These are phyloP conservation scores for Sminthurides bifidus DNA, from an alignment of 1,140 invertebrate species.

Conservation along the genomic window DNA sequence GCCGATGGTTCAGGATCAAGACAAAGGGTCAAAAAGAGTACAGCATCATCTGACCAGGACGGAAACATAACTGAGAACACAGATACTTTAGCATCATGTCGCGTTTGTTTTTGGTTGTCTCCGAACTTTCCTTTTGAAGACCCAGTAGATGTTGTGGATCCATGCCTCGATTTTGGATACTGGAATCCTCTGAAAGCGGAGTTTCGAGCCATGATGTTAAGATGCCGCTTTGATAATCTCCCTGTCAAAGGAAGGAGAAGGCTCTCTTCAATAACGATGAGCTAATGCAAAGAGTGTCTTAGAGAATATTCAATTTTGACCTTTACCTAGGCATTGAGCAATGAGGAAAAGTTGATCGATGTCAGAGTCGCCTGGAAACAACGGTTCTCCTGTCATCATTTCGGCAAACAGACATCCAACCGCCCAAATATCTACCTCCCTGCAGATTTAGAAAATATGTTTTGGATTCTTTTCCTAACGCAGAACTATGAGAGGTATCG, in stretches of 20 bases:
- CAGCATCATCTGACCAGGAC: constrained; percentile 26
- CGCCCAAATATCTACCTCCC: constrained; percentile 81
- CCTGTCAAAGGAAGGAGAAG: constrained; percentile 10
- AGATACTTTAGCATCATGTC: constrained; percentile 15
- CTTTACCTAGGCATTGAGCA: constrained; percentile 52
- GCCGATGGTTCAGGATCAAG: constrained; percentile 27
- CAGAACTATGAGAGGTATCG: neutral
- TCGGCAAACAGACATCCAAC: constrained; percentile 75
- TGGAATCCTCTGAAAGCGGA: constrained; percentile 31
- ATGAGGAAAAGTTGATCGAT: constrained; percentile 82
- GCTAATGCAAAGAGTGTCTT: neutral
- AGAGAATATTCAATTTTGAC: neutral
- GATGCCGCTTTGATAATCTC: constrained; percentile 25
- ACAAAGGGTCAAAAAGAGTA: constrained; percentile 26
- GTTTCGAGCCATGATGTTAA: constrained; percentile 29
- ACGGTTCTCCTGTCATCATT: constrained; percentile 67
- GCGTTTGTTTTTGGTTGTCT: neutral
- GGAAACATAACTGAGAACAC: constrained; percentile 30
- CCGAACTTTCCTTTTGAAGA: constrained; percentile 15
- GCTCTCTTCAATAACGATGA: no score
- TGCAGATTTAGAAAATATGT: no score
- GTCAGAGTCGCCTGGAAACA: constrained; percentile 82
- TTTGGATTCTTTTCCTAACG: neutral
- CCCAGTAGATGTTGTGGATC: constrained; percentile 24
- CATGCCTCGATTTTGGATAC: constrained; percentile 26